These are phyloP conservation scores for Tetrapedia diversipes DNA, from an alignment of 2,888 invertebrate species.

Conservation along the genomic window DNA sequence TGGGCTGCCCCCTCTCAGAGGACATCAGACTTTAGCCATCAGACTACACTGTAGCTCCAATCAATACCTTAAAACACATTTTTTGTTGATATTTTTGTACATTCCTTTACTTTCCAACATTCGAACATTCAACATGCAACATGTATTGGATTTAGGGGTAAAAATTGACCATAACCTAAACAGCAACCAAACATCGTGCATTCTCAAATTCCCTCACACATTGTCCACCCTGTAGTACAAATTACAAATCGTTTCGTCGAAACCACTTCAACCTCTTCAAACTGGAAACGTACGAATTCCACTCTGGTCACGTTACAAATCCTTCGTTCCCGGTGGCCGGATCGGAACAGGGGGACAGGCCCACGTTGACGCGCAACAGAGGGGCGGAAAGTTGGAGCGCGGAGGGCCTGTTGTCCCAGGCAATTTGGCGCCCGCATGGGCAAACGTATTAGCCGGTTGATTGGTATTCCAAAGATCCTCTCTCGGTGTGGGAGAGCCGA, in stretches of 20 bases:
- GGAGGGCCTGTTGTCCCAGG: slow-evolving; percentile 61
- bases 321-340: neutral
- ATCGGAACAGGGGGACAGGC: neutral
- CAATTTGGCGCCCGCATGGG: slow-evolving; percentile 78
- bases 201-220: neutral
- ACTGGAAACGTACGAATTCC: neutral
- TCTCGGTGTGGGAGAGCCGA: slow-evolving; percentile 67
- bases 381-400: slow-evolving; percentile 55
- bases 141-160: too few relatives aligned
- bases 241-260: neutral
- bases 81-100: too few relatives aligned
- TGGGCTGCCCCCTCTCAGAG: too few relatives aligned
- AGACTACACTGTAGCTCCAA: too few relatives aligned
- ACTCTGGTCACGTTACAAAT: neutral
- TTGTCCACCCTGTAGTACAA: neutral
- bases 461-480: slow-evolving; percentile 72
- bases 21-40: too few relatives aligned
- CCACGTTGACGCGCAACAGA: slow-evolving; percentile 16
- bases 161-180: too few relatives aligned
- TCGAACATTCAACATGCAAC: too few relatives aligned
- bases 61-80: too few relatives aligned
- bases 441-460: slow-evolving; percentile 73
- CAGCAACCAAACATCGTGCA: neutral
- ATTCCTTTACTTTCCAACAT: too few relatives aligned
- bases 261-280: neutral